These are phyloP conservation scores for Hypotaenidia philippensis DNA, from an alignment of 2,797 vertebrate species.

Conservation along the genomic window DNA sequence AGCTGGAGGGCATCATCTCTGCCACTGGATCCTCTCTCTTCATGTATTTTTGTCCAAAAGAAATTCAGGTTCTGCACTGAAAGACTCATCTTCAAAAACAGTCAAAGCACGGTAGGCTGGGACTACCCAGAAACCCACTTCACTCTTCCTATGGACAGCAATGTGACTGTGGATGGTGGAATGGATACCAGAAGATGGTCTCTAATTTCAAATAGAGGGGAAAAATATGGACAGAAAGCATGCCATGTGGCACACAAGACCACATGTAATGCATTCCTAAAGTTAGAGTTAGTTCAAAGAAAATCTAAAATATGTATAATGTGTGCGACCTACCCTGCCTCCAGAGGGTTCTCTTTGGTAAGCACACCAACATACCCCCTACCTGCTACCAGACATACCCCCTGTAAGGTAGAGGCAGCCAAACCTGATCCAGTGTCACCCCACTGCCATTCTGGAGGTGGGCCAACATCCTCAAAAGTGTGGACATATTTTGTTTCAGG, in stretches of 20 bases:
- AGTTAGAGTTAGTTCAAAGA: not conserved
- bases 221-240: not conserved
- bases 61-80: not conserved
- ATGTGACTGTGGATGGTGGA: not conserved
- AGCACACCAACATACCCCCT: accelerated
- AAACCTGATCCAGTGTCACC: not conserved
- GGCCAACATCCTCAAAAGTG: not conserved
- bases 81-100: not conserved
- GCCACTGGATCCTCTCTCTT: not conserved
- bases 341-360: not conserved
- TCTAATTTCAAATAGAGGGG: not conserved
- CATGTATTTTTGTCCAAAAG: not conserved
- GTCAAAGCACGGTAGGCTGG: not conserved
- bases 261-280: not conserved
- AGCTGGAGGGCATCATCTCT: not conserved
- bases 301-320: not conserved
- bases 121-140: not conserved
- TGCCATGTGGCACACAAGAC: not conserved
- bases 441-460: not conserved
- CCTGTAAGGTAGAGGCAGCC: not conserved
- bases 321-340: not conserved
- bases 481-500: not conserved
- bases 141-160: not conserved
- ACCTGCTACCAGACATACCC: not conserved
- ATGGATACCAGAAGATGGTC: not conserved